phyloP scores from a whole-genome alignment of 1,140 invertebrate genomes.

The Saccostrea cuccullata region DNA sequence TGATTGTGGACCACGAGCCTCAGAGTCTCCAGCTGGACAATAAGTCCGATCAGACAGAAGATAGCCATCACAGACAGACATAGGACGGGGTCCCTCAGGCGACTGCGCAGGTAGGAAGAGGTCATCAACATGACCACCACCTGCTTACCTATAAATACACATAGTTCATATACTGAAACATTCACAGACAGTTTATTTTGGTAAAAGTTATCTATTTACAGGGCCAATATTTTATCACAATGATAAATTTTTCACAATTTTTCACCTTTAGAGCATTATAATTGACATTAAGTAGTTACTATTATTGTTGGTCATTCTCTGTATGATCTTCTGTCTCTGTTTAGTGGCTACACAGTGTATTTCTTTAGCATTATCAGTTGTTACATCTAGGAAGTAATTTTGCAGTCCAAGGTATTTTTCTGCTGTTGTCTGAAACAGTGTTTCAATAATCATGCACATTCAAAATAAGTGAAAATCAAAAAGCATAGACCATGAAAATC shows the following conservation, averaged over 20 bases:
- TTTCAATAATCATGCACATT: no score
- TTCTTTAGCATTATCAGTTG: constrained; percentile 39
- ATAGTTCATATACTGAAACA: not conserved
- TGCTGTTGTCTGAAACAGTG: constrained; percentile 43
- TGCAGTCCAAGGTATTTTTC: constrained; percentile 52
- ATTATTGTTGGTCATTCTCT: constrained; percentile 25
- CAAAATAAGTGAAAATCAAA: no score
- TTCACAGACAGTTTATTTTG: no score
- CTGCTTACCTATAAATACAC: constrained; percentile 36
- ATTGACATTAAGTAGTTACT: not conserved
- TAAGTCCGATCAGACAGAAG: constrained; percentile 41
- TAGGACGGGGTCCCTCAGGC: constrained; percentile 41
- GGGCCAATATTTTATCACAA: no score
- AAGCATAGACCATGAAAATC: not conserved
- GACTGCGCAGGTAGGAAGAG: constrained; percentile 46
- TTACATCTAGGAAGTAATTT: constrained; percentile 53
- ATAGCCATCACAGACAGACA: constrained; percentile 41
- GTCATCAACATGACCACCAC: constrained; percentile 53
- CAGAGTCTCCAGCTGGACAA: constrained; percentile 50
- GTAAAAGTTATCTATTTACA: no score
- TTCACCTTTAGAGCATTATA: no score
- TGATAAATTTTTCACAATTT: no score
- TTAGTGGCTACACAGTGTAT: constrained; percentile 39
- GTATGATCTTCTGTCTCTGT: constrained; percentile 47
- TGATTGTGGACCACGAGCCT: not conserved